Percentiles rank a stretch among this genome's conserved stretches.
Conservation (phyloP, 2,113 vertebrate genomes). For the Pandion haliaetus region DNA sequence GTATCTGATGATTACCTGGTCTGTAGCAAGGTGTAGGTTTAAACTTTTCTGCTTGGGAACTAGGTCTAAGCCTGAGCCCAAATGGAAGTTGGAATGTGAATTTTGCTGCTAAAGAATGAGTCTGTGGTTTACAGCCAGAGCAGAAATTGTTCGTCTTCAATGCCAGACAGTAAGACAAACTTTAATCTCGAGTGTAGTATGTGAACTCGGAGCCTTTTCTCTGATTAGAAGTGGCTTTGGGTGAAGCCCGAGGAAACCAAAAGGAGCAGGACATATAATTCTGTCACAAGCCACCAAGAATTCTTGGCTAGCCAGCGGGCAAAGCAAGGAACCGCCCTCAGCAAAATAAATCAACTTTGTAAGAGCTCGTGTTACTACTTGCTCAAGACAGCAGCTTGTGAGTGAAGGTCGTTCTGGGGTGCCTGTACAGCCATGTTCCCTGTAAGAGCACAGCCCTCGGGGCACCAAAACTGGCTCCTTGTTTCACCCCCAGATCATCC, state of each 20-base stretch:
- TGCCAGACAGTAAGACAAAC: not conserved
- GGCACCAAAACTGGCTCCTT: not conserved
- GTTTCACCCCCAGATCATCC: not conserved
- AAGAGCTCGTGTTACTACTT: not conserved
- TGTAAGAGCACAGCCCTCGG: not conserved
- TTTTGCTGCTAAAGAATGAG: not conserved
- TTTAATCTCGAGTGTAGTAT: not conserved
- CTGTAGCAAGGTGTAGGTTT: not conserved
- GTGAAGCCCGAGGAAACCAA: not conserved
- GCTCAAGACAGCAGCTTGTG: not conserved
- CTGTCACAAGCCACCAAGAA: slow-evolving; percentile 8
- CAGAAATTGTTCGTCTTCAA: not conserved
- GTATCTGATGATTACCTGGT: not conserved
- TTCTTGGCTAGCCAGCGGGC: not conserved
- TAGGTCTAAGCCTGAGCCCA: not conserved
- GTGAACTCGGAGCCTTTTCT: not conserved
- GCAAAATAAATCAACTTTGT: not conserved
- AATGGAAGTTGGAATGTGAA: not conserved
- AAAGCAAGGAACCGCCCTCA: not conserved
- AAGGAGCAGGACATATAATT: not conserved
- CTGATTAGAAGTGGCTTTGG: not conserved
- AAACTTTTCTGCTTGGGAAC: not conserved
- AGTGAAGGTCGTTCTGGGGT: not conserved
- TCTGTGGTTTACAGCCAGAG: not conserved
- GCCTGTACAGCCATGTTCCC: not conserved